Percentiles rank a stretch among this genome's conserved stretches.
These are phyloP conservation scores for Phortica variegata DNA, from an alignment of 1,140 invertebrate species.

Conservation along the genomic window DNA sequence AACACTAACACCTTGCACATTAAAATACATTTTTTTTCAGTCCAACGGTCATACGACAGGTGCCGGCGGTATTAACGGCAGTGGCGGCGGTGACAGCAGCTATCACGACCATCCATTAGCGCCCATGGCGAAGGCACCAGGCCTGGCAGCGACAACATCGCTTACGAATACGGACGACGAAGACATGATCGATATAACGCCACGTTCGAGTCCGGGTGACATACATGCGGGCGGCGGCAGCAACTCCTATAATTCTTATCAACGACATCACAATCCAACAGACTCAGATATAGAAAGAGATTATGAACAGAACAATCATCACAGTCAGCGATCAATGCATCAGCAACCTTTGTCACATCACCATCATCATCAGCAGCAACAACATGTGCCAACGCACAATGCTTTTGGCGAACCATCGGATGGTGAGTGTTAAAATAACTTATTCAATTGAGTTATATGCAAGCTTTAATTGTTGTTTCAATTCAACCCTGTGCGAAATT, in stretches of 20 bases:
- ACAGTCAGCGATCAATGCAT: constrained; percentile 35
- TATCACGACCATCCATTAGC: constrained; percentile 44
- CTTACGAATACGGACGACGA: constrained; percentile 60
- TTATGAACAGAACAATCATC: constrained; percentile 25
- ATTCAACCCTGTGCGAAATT: too few species aligned
- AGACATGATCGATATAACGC: constrained; percentile 68
- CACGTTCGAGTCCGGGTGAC: constrained; percentile 50
- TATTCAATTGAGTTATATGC: background rate
- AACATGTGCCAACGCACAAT: constrained; percentile 55
- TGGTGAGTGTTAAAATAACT: constrained; percentile 31
- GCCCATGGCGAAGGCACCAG: constrained; percentile 23
- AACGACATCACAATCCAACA: constrained; percentile 28
- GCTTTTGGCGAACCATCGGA: constrained; percentile 53
- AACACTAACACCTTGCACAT: too few species aligned
- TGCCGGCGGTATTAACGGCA: constrained; percentile 14
- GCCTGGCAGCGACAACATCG: constrained; percentile 34
- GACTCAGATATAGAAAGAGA: constrained; percentile 50
- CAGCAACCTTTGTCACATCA: too few species aligned
- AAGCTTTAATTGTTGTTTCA: background rate
- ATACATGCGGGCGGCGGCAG: constrained; percentile 23
- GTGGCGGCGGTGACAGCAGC: constrained; percentile 17
- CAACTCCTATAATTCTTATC: constrained; percentile 27
- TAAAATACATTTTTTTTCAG: constrained; percentile 30
- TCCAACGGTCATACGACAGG: constrained; percentile 48
- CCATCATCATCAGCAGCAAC: constrained; percentile 36